Evolutionary conservation across 2,113 vertebrate species (phyloP), one percentile per base, ranked within the genome.

Genomic region (Clarias batrachus): DNA sequence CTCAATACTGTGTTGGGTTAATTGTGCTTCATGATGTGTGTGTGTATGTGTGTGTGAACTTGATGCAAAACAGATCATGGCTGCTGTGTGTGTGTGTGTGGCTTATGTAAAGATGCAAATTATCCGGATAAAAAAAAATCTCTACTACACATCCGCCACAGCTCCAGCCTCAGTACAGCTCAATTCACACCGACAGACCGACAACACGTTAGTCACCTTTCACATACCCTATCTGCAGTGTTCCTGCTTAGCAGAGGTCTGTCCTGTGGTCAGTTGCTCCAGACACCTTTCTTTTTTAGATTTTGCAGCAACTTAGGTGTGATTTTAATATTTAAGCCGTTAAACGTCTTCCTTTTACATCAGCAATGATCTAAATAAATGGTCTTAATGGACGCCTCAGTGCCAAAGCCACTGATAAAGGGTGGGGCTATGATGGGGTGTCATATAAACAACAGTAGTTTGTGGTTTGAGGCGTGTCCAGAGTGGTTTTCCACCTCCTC

Each of bases 41-140:
- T 79, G 73, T 33, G 14, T 62, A 5, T 33, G 21, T 19, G 70
- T 48, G 52, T 27, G 52, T 77, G 33, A 27, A n/a, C 41, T 83
- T 30, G 41, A 66, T 82, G 68, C 54, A 48, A 77, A 70, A 48
- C 87, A 81, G 82, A 80, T 74, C 41, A 73, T 74, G 27, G 48
- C 54, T 82, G 37, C 52, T 3, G n/a, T 62, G 87, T 48, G 66
- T 62, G 87, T 48, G 66, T 65, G 76, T 88, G 77, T 57, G 41
- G 66, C 73, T 68, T 85, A 77, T 88, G 63, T 85, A 62, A 80
- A 68, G 70, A 73, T 88, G 77, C 30, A 87, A 87, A 87, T 87
- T 9, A 74, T 27, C n/a, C 16, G 19, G 21, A 23, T 14, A 52
- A 52, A 76, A 48, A 82, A 60, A 56, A 76, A 62, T n/a, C 71